Percentiles rank a stretch among this genome's conserved stretches.
phyloP scores from a whole-genome alignment of 2,797 vertebrate species.

The Spinus pinus region DNA sequence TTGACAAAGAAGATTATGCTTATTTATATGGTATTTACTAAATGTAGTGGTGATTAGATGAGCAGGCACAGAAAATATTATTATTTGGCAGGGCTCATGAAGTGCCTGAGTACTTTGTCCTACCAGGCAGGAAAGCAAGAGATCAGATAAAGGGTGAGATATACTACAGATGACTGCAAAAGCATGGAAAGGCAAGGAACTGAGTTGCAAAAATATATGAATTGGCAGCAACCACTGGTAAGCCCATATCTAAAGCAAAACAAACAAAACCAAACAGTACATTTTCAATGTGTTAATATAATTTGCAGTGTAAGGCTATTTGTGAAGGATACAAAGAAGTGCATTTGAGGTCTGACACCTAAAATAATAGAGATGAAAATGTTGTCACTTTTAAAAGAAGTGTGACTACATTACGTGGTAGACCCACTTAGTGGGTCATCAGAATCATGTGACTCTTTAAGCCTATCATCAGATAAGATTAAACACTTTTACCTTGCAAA shows the following conservation, averaged over 20 bases:
- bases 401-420: not conserved
- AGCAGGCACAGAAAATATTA: not conserved
- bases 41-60: not conserved
- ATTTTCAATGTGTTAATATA: not conserved
- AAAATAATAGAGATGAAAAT: not conserved
- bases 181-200: not conserved
- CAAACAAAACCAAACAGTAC: not conserved
- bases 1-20: not conserved
- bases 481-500: not conserved
- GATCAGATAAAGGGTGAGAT: not conserved
- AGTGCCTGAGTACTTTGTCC: not conserved
- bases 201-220: not conserved
- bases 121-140: not conserved
- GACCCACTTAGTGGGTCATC: not conserved
- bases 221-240: not conserved
- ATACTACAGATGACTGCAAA: not conserved
- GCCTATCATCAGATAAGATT: not conserved
- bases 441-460: not conserved
- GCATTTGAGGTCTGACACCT: not conserved
- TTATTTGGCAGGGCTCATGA: not conserved
- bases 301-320: not conserved
- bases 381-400: not conserved
- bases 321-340: not conserved
- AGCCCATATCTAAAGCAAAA: not conserved
- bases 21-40: not conserved